Base-by-base conservation (phyloP, 2,113 vertebrate species). In the Lepus timidus region DNA sequence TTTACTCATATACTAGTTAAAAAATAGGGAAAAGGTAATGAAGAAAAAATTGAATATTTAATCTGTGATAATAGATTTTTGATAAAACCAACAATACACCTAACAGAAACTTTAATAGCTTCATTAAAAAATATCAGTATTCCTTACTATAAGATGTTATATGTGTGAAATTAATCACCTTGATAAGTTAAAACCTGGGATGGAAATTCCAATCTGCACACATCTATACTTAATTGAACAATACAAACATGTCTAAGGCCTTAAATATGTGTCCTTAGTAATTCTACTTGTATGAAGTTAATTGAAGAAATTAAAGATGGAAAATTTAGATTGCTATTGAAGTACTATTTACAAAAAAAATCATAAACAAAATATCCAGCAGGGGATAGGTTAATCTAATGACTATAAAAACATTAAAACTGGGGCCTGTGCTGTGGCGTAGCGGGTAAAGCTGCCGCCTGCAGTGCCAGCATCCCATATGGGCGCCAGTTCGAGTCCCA, bases 271-370 rank as follows among this genome's bases (percentile, higher is more conserved):
- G 51, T 36, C 55, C 36, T 95, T 22, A 90, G 27, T 68, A 81
- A 76, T 85, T 78, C 55, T 78, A 78, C 71, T 78, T 91, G 33
- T 92, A 82, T 25, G 49, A 89, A 85, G 68, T 90, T 93, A 93
- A 33, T 36, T 88, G 95, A 91, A 95, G 67, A 14, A 82, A 86
- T 86, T 89, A 89, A 82, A 14, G 39, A 62, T 58, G 1, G 36
- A 93, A 93, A 62, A 79, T 84, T 74, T 90, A 84, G 49, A 82
- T 76, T 29, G 73, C 25, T 89, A 94, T 4, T 58, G 8, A 10
- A 92, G 68, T 22, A 90, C 9, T 71, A 17, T 55, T 84, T 94
- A 36, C 67, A 76, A 90, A 82, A 90, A 90, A 86, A 73, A 90
- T 73, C 52, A 90, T 80, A 65, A 92, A 76, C 25, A 83, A 6